A percentile compares a stretch with the other conserved stretches of the same genome.
These are phyloP conservation scores for Baccha elongata DNA, from an alignment of 2,888 invertebrate genomes.

Conservation along the genomic window DNA sequence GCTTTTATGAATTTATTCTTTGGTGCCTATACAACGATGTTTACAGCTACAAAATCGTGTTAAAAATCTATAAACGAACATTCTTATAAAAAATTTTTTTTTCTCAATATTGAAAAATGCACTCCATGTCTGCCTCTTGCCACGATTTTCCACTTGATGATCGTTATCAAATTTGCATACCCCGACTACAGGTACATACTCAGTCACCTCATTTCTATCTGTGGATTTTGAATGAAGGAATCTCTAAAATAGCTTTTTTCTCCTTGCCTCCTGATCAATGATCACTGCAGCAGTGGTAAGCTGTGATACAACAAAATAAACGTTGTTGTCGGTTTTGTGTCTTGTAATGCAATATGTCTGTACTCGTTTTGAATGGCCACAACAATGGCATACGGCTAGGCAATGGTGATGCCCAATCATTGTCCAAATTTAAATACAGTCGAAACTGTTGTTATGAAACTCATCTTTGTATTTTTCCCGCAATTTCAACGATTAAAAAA, in stretches of 20 bases:
- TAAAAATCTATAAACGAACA: slow-evolving; percentile 11
- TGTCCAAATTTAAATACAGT: slow-evolving; percentile 61
- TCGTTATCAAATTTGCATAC: slow-evolving; percentile 69
- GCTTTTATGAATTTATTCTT: too few relatives aligned
- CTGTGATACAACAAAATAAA: slow-evolving; percentile 45
- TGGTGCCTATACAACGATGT: too few relatives aligned
- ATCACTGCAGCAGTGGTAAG: slow-evolving; percentile 38
- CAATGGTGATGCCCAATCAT: slow-evolving; percentile 57
- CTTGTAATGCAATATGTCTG: slow-evolving; percentile 68
- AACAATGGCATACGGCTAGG: slow-evolving; percentile 55
- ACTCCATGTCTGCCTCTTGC: too few relatives aligned
- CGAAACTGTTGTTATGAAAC: slow-evolving; percentile 57
- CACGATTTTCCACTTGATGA: slow-evolving; percentile 60
- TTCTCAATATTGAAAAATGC: slow-evolving; percentile 8
- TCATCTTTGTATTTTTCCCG: slow-evolving; percentile 60
- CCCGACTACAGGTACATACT: slow-evolving; percentile 50
- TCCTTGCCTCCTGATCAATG: slow-evolving; percentile 38
- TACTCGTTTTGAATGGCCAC: slow-evolving; percentile 63
- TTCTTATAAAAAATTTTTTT: slow-evolving; percentile 29
- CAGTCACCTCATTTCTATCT: slow-evolving; percentile 25
- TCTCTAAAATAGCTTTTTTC: slow-evolving; percentile 32
- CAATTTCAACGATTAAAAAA: slow-evolving; percentile 29
- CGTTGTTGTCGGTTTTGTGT: slow-evolving; percentile 32
- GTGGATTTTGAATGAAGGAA: slow-evolving; percentile 27
- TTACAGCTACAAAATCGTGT: too few relatives aligned